A percentile compares a stretch with the other conserved stretches of the same genome.
These are phyloP conservation scores for Osmerus mordax DNA, from an alignment of 2,113 vertebrate species.

Conservation along the genomic window DNA sequence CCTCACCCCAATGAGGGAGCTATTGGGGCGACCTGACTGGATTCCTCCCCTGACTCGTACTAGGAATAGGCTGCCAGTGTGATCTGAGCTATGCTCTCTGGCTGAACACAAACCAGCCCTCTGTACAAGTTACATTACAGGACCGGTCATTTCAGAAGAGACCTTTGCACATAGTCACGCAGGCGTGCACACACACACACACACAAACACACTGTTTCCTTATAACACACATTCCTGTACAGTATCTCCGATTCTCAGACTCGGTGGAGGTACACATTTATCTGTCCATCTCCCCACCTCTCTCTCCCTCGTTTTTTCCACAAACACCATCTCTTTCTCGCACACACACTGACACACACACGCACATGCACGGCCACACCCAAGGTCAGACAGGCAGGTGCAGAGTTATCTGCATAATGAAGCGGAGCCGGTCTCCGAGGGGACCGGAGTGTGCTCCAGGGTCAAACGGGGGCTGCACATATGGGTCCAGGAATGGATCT, in stretches of 20 bases:
- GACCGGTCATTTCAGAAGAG: conserved; percentile 24
- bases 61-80: conserved; percentile 87
- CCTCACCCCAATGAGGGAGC: conserved; percentile 90
- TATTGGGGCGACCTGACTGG: conserved; percentile 86
- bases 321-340: background rate
- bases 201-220: background rate
- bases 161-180: conserved; percentile 10
- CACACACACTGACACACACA: conserved; percentile 35
- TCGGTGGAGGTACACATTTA: background rate
- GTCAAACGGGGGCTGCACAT: conserved; percentile 64
- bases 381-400: conserved; percentile 69
- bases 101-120: conserved; percentile 38
- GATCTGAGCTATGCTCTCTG: conserved; percentile 80
- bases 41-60: conserved; percentile 93
- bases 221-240: conserved; percentile 14
- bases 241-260: background rate
- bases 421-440: conserved; percentile 61
- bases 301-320: background rate
- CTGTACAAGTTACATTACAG: conserved; percentile 26
- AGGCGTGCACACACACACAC: background rate
- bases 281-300: background rate
- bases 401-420: conserved; percentile 67
- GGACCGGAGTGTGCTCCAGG: conserved; percentile 52
- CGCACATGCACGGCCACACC: conserved; percentile 24
- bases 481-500: conserved; percentile 57